Base-by-base conservation (phyloP, 1,140 invertebrate species). In the Brachionus manjavacas region DNA sequence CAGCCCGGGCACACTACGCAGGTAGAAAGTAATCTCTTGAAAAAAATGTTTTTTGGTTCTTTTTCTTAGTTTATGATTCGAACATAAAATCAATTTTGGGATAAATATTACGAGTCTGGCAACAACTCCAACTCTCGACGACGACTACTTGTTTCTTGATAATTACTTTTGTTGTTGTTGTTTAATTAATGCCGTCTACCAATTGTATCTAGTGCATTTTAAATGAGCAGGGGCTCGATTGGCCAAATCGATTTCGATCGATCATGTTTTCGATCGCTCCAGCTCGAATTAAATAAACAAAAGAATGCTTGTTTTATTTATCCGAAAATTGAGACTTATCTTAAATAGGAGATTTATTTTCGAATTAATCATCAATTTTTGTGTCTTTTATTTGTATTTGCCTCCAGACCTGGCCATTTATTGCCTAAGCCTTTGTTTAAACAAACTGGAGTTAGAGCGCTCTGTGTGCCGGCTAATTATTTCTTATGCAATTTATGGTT, bases 291-390 rank as follows among this genome's bases (percentile, higher is more conserved):
- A 68, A 68, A 31, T 31, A 68, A 68, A 31, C 25, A 68, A 68
- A 68, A n/a, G n/a, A 14, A 25, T 68, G 8, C 66, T 68, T 68
- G 66, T 68, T 68, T 68, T 68, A 68, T 68, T 68, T 68, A 68
- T 68, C 66, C 66, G 66, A 68, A 68, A 68, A 68, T 68, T 68
- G 66, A 68, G 66, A 68, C 66, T 68, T 68, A 68, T 68, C 66
- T 68, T 68, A 68, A 68, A 68, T 31, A 68, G 9, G 66, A 68
- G 66, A 68, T 68, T 68, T 68, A 68, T 68, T 39, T 68, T 31
- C 31, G 31, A 68, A 68, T 68, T 39, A 68, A 68, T 68, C 66
- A 68, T 68, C 66, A 68, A 68, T 68, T 68, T 31, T 14, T 68
- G 12, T 68, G 66, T 68, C 31, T 68, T 68, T 60, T 60, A 60